Conservation (phyloP, 2,797 vertebrate species). For the Yasuhikotakia modesta region DNA sequence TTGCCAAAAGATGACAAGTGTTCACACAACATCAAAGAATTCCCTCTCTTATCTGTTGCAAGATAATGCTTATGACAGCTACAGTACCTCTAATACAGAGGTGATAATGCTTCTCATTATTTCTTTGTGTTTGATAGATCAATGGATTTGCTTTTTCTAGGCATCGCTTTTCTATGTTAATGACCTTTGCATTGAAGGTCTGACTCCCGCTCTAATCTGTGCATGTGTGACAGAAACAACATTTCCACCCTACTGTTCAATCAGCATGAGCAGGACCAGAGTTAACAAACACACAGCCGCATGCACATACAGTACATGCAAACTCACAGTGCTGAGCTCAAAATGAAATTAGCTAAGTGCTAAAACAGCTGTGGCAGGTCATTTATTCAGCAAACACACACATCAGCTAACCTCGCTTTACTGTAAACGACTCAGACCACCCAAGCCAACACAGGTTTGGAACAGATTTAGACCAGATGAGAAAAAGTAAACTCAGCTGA, state of each 20-base stretch:
- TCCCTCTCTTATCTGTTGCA: conserved; percentile 74
- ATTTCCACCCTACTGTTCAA: background rate
- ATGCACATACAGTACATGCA: conserved; percentile 27
- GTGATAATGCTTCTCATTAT: background rate
- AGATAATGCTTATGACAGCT: conserved; percentile 73
- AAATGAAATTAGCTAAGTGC: conserved; percentile 74
- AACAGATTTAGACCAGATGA: conserved; percentile 45
- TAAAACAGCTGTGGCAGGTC: conserved; percentile 73
- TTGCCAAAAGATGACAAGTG: conserved; percentile 80
- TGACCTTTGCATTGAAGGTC: conserved; percentile 18
- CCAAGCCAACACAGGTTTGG: conserved; percentile 63
- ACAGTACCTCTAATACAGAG: conserved; percentile 27
- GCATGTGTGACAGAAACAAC: background rate
- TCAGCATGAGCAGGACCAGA: conserved; percentile 21
- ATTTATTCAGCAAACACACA: conserved; percentile 78
- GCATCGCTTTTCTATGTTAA: background rate
- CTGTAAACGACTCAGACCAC: conserved; percentile 72
- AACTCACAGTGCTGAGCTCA: conserved; percentile 63
- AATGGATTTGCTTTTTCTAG: background rate
- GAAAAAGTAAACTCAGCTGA: conserved; percentile 17
- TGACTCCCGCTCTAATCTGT: background rate
- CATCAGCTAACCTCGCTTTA: conserved; percentile 69
- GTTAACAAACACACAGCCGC: conserved; percentile 42
- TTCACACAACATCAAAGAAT: conserved; percentile 77
- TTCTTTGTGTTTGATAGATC: background rate